A percentile compares a stretch with the other conserved stretches of the same genome.
Conservation (phyloP, 2,797 vertebrate species). For the Artibeus lituratus region DNA sequence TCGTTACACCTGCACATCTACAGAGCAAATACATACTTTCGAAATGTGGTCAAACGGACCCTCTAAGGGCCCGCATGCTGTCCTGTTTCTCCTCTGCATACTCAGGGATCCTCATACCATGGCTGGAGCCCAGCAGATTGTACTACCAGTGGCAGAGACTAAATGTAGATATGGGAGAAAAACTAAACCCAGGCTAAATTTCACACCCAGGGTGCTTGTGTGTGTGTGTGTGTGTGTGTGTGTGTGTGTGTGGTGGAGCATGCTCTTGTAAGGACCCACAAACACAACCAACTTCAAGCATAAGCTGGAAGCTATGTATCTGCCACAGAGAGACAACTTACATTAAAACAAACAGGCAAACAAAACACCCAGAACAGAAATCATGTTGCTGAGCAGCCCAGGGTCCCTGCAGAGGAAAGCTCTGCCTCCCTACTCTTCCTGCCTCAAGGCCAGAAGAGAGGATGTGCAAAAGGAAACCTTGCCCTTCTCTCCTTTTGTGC, state of each 20-base stretch:
- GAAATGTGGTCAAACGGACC: neutral
- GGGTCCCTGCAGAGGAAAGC: rapidly evolving
- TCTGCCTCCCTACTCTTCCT: neutral
- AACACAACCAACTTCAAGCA: rapidly evolving
- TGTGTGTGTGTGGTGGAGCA: no score
- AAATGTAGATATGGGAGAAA: neutral
- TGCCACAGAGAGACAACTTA: neutral
- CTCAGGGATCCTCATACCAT: neutral
- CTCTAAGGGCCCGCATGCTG: neutral
- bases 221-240: no score
- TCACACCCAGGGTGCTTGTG: neutral
- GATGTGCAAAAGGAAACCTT: neutral
- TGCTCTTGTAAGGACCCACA: neutral
- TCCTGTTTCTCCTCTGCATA: neutral
- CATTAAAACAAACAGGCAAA: neutral
- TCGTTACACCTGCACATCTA: neutral
- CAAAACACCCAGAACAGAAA: neutral
- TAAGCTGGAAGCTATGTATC: neutral
- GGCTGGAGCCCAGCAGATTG: neutral
- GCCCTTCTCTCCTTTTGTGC: neutral
- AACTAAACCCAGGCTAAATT: neutral
- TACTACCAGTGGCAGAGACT: neutral
- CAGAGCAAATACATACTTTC: neutral
- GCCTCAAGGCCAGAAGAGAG: neutral
- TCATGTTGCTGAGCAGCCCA: neutral